These are phyloP conservation scores for Rhombomys opimus DNA, from an alignment of 2,113 vertebrate genomes.

Conservation along the genomic window DNA sequence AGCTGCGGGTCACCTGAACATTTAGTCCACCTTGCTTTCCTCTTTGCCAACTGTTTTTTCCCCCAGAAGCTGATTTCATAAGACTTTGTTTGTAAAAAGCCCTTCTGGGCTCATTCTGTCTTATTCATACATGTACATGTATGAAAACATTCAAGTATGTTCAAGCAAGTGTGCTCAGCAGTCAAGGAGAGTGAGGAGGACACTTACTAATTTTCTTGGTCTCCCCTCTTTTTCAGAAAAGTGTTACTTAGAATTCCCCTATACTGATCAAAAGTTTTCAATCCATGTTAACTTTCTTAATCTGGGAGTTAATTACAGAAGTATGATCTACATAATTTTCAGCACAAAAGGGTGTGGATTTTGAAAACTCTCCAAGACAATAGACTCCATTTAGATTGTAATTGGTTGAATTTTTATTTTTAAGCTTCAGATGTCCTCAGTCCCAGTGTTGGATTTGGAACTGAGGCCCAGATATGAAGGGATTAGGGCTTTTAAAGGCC, in stretches of 20 bases:
- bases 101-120: not conserved
- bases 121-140: too few relatives aligned
- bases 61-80: not conserved
- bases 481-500: not conserved
- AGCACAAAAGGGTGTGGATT: not conserved
- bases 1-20: not conserved
- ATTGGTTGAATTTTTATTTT: not conserved
- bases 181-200: not conserved
- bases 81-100: not conserved
- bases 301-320: not conserved
- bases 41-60: not conserved
- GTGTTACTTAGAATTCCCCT: not conserved
- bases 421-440: not conserved
- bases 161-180: not conserved
- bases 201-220: not conserved
- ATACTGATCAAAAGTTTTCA: not conserved
- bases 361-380: not conserved
- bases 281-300: not conserved
- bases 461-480: not conserved
- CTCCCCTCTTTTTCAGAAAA: not conserved
- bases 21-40: not conserved
- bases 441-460: not conserved
- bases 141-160: not conserved
- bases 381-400: not conserved
- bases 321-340: not conserved